Evolutionary conservation across 2,113 vertebrate genomes (phyloP), one percentile per base, ranked within the genome.

Genomic region (Isurus oxyrinchus): DNA sequence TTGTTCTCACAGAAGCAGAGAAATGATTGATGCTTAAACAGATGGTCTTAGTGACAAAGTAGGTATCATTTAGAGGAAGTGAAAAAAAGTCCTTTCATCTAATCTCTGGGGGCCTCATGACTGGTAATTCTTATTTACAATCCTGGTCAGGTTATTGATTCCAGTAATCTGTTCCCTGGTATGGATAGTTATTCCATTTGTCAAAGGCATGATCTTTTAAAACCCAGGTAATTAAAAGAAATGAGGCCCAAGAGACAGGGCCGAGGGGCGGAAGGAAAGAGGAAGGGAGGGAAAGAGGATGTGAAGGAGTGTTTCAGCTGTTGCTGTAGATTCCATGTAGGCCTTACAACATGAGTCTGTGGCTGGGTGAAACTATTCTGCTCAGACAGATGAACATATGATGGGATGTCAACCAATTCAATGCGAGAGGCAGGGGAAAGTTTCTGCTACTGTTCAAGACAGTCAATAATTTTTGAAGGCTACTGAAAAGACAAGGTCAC

Each of bases 41-140:
- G 59, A 1, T 84, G 81, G 4, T 84, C 16, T 49, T 49, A 49
- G 57, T 94, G 59, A 40, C 6, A 6, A 94, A 63, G 35, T 84
- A 44, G n/a, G 79, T 61, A 93, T 63, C 57, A 61, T 61, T 93
- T 90, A 57, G 55, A 90, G 55, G 27, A 31, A 55, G 40, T 57
- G 27, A 19, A 90, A 90, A 57, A 90, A 1, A 7, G 57, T n/a
- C 57, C 4, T 21, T 16, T 63, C 59, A 40, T 59, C 90, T n/a
- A 4, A 93, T 66, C 90, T 40, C 35, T 23, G n/a, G 90, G n/a
- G 59, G 7, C 90, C 35, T 93, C 61, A 63, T 90, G 53, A 40
- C 16, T 63, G 40, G n/a, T 63, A 94, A 94, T 63, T 31, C 35
- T 94, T 63, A 94, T 66, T 94, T 63, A 94, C 90, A 94, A 94